Percentiles rank a stretch among this genome's conserved stretches.
Evolutionary conservation across 1,140 invertebrate species (phyloP).

Genomic region (Heliconius himera): DNA sequence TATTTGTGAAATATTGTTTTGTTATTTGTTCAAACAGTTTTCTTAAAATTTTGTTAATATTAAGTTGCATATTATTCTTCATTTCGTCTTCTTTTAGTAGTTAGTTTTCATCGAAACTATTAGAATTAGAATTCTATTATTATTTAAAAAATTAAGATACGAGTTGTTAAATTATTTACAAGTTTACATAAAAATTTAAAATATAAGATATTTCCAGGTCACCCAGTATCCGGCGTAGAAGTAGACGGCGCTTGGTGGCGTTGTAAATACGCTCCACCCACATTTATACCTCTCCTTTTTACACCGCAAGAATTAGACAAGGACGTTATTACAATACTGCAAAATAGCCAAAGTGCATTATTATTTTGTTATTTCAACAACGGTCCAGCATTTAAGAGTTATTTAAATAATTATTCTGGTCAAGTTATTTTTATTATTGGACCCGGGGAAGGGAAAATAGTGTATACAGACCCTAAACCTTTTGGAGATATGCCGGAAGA

Average conservation of each 20-base stretch:
- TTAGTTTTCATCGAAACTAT: too few relatives aligned
- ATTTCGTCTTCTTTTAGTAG: too few relatives aligned
- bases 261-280: constrained; percentile 76
- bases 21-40: too few relatives aligned
- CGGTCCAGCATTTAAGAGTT: constrained; percentile 84
- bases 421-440: constrained; percentile 86
- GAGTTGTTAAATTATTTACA: too few relatives aligned
- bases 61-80: too few relatives aligned
- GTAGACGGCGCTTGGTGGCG: constrained; percentile 80
- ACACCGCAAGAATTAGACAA: constrained; percentile 60
- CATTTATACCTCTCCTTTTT: constrained; percentile 73
- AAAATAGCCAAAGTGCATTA: constrained; percentile 79
- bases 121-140: too few relatives aligned
- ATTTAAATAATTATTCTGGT: constrained; percentile 84
- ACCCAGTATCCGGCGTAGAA: constrained; percentile 70
- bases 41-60: too few relatives aligned
- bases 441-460: constrained; percentile 83
- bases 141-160: too few relatives aligned
- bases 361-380: constrained; percentile 91
- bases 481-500: constrained; percentile 81
- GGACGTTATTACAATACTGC: constrained; percentile 50
- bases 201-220: constrained; percentile 44
- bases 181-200: neutral
- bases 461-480: constrained; percentile 86
- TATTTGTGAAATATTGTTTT: too few relatives aligned